Conservation (phyloP, 1,140 invertebrate species). For the Stratiolaelaps scimitus region DNA sequence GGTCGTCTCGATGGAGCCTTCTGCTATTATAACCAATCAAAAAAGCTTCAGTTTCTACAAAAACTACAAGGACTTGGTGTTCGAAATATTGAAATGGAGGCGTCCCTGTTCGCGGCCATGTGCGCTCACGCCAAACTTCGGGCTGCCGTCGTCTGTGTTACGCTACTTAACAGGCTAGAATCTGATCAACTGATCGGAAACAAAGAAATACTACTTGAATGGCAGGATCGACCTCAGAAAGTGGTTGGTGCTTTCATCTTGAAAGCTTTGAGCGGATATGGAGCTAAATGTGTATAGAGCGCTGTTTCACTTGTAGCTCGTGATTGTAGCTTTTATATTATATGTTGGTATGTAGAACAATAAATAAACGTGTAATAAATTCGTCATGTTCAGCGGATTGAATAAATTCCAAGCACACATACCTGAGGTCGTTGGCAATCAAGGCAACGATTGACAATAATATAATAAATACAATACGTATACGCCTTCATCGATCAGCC, state of each 20-base stretch:
- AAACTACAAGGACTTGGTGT: slow-evolving; percentile 63
- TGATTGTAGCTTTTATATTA: too few relatives aligned
- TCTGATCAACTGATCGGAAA: slow-evolving; percentile 73
- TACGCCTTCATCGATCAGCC: too few relatives aligned
- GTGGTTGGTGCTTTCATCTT: slow-evolving; percentile 71
- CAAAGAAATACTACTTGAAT: slow-evolving; percentile 78
- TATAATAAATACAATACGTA: too few relatives aligned
- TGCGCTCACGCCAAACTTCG: slow-evolving; percentile 85
- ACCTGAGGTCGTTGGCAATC: too few relatives aligned
- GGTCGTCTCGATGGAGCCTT: slow-evolving; percentile 90
- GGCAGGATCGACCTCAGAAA: slow-evolving; percentile 78
- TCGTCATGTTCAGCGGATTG: too few relatives aligned
- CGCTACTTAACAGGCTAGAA: slow-evolving; percentile 78
- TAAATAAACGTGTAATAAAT: too few relatives aligned
- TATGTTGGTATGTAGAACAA: too few relatives aligned
- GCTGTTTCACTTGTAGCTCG: too few relatives aligned
- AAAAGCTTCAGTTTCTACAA: slow-evolving; percentile 76
- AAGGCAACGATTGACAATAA: too few relatives aligned
- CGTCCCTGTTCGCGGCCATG: slow-evolving; percentile 75
- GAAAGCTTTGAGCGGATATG: too few relatives aligned
- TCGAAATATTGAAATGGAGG: slow-evolving; percentile 97
- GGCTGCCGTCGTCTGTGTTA: slow-evolving; percentile 85
- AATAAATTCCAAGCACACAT: too few relatives aligned
- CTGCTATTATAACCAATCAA: slow-evolving; percentile 75
- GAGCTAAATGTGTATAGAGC: too few relatives aligned